Evolutionary conservation across 2,888 invertebrate genomes (phyloP).

Genomic region (Elmis aenea): DNA sequence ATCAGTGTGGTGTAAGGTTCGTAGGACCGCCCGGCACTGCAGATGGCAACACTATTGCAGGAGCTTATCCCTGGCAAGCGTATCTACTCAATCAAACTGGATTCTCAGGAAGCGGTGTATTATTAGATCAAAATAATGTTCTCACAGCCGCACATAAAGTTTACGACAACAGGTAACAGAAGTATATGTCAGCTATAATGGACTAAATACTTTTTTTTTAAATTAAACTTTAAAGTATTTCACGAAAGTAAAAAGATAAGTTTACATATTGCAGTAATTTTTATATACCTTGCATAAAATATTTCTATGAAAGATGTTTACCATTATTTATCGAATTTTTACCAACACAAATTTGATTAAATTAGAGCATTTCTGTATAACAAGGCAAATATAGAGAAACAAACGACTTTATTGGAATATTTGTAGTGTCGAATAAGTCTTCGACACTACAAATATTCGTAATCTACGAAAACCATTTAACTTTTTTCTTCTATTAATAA

Average conservation of each 20-base stretch:
- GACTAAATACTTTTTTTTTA: background rate
- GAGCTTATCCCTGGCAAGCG: constrained; percentile 72
- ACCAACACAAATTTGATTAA: too few relatives aligned
- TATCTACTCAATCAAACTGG: constrained; percentile 34
- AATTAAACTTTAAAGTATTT: background rate
- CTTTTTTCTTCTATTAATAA: too few relatives aligned
- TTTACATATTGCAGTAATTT: too few relatives aligned
- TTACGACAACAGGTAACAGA: constrained; percentile 54
- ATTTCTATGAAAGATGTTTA: too few relatives aligned
- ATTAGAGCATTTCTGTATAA: too few relatives aligned
- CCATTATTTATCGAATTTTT: too few relatives aligned
- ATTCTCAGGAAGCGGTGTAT: constrained; percentile 68
- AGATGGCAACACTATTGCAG: constrained; percentile 58
- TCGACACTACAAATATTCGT: too few relatives aligned
- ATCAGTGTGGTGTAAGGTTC: constrained; percentile 48
- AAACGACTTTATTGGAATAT: too few relatives aligned
- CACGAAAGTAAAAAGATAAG: background rate
- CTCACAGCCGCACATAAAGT: constrained; percentile 72
- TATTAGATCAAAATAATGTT: constrained; percentile 63
- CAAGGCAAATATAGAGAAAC: too few relatives aligned
- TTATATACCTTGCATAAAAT: too few relatives aligned
- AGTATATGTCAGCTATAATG: constrained; percentile 22
- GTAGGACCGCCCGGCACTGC: constrained; percentile 40
- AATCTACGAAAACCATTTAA: too few relatives aligned
- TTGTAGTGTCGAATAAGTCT: too few relatives aligned